Base-by-base conservation (phyloP, 1,140 invertebrate species). In the Cotesia typhae region DNA sequence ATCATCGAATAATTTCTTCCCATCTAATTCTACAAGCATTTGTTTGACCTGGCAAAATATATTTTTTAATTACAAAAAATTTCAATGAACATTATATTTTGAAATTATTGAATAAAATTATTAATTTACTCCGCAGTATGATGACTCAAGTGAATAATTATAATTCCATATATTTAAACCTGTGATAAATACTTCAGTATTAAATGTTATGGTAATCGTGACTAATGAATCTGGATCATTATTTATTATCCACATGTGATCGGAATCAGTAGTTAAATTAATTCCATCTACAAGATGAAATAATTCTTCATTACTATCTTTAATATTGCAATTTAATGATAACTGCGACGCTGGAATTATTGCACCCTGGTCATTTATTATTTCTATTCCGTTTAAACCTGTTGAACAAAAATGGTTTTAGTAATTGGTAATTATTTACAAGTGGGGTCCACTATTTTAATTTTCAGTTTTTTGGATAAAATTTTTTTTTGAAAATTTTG, bases 141-240 rank as follows among this genome's bases (percentile, higher is more conserved):
- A 91, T 64, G 92, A 84, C 77, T 94, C 93, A 76, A 90, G 85
- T 74, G 88, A 91, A 70, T 89, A 90, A 83, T 95, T 95, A 82
- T 94, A 95, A 85, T 95, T 95, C 94, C 94, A 95, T 47, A 95
- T 80, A 63, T 91, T 88, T 1, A 95, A 82, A 66, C 89, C 89
- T 86, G 88, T 90, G 53, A 90, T 82, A 76, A 88, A 87, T 41
- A 84, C 82, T 36, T 85, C 83, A 28, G 87, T 82, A 53, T 84
- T 82, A 74, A 92, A 90, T 52, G 86, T 85, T 68, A 90, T 80
- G 3, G 87, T 86, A 60, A 90, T 84, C 71, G 86, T 83, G 37
- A 83, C 81, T 80, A 79, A 77, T 81, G 78, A 77, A 0, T 85
- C 86, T 3, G 81, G 75, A 20, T 75, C 73, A 74, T 88, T 89